Percentiles rank a stretch among this genome's conserved stretches.
Evolutionary conservation across 2,797 vertebrate genomes (phyloP).

Genomic region (Peromyscus nudipes): DNA sequence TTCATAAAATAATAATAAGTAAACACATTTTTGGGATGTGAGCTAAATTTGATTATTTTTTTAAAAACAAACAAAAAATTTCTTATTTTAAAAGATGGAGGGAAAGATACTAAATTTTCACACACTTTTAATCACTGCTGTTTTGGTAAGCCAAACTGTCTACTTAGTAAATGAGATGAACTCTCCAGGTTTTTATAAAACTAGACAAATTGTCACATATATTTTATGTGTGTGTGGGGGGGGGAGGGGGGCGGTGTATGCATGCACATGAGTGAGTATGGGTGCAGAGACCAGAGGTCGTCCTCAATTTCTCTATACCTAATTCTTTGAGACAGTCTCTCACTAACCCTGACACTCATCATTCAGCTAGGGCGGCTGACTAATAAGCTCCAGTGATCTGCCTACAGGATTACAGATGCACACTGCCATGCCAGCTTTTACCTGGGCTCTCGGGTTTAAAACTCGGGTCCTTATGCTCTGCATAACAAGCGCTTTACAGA

Average conservation of each 20-base stretch:
- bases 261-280: neutral
- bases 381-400: neutral
- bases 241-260: neutral
- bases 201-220: neutral
- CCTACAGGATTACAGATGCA: neutral
- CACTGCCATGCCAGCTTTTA: neutral
- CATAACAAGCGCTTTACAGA: neutral
- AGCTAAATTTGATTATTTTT: conserved; percentile 48
- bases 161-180: conserved; percentile 26
- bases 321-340: neutral
- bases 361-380: neutral
- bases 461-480: neutral
- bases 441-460: neutral
- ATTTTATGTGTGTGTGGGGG: neutral
- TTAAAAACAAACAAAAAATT: neutral
- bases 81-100: neutral
- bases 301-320: neutral
- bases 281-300: neutral
- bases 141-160: neutral
- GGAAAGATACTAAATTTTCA: neutral
- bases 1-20: neutral
- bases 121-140: neutral
- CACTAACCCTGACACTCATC: neutral
- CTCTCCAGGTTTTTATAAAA: conserved; percentile 37
- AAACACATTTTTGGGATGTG: neutral